Conservation (phyloP, 2,797 vertebrate genomes). For the Mus minutoides region DNA sequence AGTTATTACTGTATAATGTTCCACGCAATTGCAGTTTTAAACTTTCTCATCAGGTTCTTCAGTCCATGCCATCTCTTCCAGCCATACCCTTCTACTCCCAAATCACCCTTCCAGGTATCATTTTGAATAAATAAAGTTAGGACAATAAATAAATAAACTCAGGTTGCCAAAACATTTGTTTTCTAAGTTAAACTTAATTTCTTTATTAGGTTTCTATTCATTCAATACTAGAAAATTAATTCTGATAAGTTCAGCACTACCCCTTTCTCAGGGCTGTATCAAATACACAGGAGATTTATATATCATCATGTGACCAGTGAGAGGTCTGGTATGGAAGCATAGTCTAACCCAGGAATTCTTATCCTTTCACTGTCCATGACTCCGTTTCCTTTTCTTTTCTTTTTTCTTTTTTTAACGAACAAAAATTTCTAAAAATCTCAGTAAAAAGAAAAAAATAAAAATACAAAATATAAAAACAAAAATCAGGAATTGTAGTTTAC, state of each 20-base stretch:
- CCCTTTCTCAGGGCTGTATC: not conserved
- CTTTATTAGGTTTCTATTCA: not conserved
- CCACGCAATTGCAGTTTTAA: not conserved
- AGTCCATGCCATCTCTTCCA: not conserved
- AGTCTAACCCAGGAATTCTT: not conserved
- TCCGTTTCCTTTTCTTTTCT: not conserved
- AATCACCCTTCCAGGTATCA: not conserved
- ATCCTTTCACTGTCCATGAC: not conserved
- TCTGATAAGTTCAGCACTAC: constrained; percentile 4
- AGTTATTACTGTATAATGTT: not conserved
- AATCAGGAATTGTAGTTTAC: not conserved
- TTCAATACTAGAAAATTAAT: constrained; percentile 53
- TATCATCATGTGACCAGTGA: not conserved
- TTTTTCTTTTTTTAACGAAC: not conserved
- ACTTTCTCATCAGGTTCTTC: constrained; percentile 35
- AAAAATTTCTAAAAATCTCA: not conserved
- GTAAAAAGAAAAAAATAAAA: not conserved
- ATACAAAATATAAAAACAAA: not conserved
- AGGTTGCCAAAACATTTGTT: constrained; percentile 30
- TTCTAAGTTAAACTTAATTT: constrained; percentile 44
- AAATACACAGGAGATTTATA: not conserved
- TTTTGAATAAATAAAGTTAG: constrained; percentile 26
- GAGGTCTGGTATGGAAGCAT: not conserved
- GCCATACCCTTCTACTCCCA: not conserved
- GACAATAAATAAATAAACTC: constrained; percentile 23